Evolutionary conservation across 2,888 invertebrate species (phyloP).

Genomic region (Pimpla rufipes): DNA sequence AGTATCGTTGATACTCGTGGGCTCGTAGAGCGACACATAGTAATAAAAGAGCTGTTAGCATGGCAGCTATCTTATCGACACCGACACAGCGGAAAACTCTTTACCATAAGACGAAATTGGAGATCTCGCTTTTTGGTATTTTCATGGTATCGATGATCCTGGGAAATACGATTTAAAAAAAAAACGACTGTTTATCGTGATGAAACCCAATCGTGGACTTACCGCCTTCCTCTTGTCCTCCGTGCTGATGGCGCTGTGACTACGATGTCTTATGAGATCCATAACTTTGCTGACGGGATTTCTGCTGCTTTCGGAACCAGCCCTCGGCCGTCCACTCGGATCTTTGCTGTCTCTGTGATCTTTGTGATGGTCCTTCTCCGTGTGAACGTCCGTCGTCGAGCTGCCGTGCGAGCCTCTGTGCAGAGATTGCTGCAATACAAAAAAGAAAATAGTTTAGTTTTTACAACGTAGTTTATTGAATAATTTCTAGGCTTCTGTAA

Average conservation of each 20-base stretch:
- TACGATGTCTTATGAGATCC: constrained; percentile 94
- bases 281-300: constrained; percentile 96
- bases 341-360: constrained; percentile 76
- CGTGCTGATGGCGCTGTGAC: constrained; percentile 90
- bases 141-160: not conserved
- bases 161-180: not conserved
- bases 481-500: not conserved
- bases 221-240: constrained; percentile 91
- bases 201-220: constrained; percentile 81
- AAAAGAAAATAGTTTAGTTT: constrained; percentile 38
- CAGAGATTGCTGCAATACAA: constrained; percentile 78
- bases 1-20: not conserved
- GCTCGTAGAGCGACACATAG: too few relatives aligned
- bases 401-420: constrained; percentile 81
- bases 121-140: not conserved
- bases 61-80: constrained; percentile 36
- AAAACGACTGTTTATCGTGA: not conserved
- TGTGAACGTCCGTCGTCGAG: constrained; percentile 80
- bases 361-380: constrained; percentile 79
- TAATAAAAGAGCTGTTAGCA: not conserved
- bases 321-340: constrained; percentile 78
- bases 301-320: constrained; percentile 87
- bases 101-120: not conserved
- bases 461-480: not conserved
- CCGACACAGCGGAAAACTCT: constrained; percentile 31